Base-by-base conservation (phyloP, 1,140 invertebrate species). In the Drosophila seguyi region DNA sequence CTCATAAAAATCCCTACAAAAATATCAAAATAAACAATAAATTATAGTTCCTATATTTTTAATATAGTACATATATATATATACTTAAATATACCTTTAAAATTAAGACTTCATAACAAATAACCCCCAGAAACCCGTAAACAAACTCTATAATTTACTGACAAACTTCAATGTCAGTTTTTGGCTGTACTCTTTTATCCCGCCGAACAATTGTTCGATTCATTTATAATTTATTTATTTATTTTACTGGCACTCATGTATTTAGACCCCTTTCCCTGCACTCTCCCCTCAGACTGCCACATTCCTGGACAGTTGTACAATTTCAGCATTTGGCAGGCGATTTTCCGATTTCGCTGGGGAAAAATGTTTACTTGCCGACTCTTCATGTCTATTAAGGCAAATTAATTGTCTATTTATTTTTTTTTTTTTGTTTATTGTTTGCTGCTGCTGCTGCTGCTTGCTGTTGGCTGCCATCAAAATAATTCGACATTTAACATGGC, bases 321-420 rank as follows among this genome's bases (percentile, higher is more conserved):
- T 52, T 66, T 67, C 31, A 38, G 45, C 36, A 4, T 4, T 47
- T 66, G 63, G 63, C 63, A 66, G 63, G 58, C 63, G 42, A 66
- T 47, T 66, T 62, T 61, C 18, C 29, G 14, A 62, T 53, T 47
- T 53, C 38, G 34, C 13, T 0, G 6, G 39, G 41, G 4, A 16
- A 71, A 60, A 73, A 53, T 74, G 61, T 79, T 57, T 60, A 59
- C 44, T 65, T 57, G 52, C 42, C 41, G 25, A 62, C 67, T 45
- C 55, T 81, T 79, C 76, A 72, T 88, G 84, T 84, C 83, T 77
- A 87, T 88, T 88, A 83, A 76, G 83, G 79, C 80, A 87, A 87
- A 87, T 87, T 87, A 87, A 87, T 87, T 84, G 84, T 81, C 57
- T 83, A 88, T 90, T 90, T 87, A 88, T 87, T 88, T 88, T 4